Evolutionary conservation across 2,888 invertebrate species (phyloP).

Genomic region (Nesidiocoris tenuis): DNA sequence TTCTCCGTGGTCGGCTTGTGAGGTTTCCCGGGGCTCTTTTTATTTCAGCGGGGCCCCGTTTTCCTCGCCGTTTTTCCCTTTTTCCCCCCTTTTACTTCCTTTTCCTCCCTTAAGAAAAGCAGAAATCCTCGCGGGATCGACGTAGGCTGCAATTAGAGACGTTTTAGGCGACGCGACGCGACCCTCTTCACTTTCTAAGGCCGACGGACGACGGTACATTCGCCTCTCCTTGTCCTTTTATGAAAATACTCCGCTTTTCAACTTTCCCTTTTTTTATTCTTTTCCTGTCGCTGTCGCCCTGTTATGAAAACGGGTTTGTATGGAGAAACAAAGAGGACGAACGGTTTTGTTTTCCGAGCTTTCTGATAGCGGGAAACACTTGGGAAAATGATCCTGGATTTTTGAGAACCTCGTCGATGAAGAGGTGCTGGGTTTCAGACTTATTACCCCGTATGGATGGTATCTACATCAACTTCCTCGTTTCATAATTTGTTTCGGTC

Average conservation of each 20-base stretch:
- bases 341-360: conserved; percentile 25
- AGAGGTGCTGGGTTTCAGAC: too few species aligned
- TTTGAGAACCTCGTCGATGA: too few species aligned
- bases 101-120: conserved; percentile 2
- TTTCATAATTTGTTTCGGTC: too few species aligned
- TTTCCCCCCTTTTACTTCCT: conserved; percentile 6
- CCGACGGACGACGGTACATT: conserved; percentile 2
- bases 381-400: not conserved
- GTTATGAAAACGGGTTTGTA: not conserved
- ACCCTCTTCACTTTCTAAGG: conserved; percentile 28
- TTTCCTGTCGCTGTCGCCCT: not conserved
- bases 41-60: not conserved
- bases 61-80: conserved; percentile 12
- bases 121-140: conserved; percentile 21
- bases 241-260: conserved; percentile 23
- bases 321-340: conserved; percentile 14
- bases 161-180: conserved; percentile 29
- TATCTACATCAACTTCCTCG: too few species aligned
- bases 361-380: not conserved
- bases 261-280: conserved; percentile 12
- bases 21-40: not conserved
- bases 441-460: too few species aligned
- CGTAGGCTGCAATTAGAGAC: conserved; percentile 37
- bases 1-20: not conserved
- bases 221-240: conserved; percentile 4